Base-by-base conservation (phyloP, 2,888 invertebrate species). In the Panopea generosa region DNA sequence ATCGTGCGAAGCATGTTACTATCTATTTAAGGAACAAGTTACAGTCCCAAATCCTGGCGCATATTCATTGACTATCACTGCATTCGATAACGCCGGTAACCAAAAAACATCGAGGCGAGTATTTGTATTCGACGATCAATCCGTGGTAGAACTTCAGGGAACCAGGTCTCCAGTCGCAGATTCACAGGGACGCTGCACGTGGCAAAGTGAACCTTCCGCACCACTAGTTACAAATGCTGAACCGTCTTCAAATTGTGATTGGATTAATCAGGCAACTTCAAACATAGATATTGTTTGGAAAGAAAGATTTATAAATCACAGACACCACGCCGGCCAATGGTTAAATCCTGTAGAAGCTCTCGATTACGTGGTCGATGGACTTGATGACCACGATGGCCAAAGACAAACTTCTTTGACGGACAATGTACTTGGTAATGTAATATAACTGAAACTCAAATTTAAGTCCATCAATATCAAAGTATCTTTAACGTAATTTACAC, bases 311-410 rank as follows among this genome's bases (percentile, higher is more conserved):
- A 61, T 47, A 6, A 61, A 69, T 47, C 47, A 6, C 14, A 27
- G n/a, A 45, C 69, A 69, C 22, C 33, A 53, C 14, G 16, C 18
- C n/a, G 55, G 62, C 9, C 26, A 62, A 11, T 69, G 56, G 61
- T 24, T 69, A n/a, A 20, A 53, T 22, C 22, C 55, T 27, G 56
- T 65, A 6, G 26, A 27, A 11, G 7, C 55, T 7, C 3, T 63
- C 1, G 22, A 47, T 6, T 6, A 55, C 9, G 27, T 59, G 9
- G 29, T 50, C 0, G 2, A 16, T 27, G 22, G n/a, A 3, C 43
- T 55, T 11, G 65, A 65, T 29, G 65, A n/a, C n/a, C n/a, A n/a
- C n/a, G n/a, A 65, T 33, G 63, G 63, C 1, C 22, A 38, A 24
- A 33, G 52, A 20, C 29, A 24, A 16, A 7, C 24, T 16, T 3